Evolutionary conservation across 2,113 vertebrate genomes (phyloP).

Genomic region (Andinoacara biseriatus): DNA sequence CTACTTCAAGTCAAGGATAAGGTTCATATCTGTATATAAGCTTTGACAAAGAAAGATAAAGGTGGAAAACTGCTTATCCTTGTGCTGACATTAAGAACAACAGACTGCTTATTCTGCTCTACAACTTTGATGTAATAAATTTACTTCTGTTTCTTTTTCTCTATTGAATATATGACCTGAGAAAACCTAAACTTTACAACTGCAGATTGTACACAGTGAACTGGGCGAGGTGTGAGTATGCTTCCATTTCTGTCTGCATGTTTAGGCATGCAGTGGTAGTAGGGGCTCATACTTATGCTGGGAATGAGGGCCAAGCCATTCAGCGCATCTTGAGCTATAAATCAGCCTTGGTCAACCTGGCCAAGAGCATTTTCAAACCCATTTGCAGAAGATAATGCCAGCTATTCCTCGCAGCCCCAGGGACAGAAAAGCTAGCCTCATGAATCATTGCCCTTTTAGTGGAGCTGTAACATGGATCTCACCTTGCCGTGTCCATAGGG

Average conservation of each 20-base stretch:
- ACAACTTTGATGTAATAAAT: constrained; percentile 55
- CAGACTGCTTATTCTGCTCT: constrained; percentile 37
- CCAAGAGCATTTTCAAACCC: constrained; percentile 80
- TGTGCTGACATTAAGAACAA: constrained; percentile 64
- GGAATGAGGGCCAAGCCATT: constrained; percentile 54
- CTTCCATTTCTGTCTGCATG: constrained; percentile 18
- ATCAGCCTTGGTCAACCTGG: constrained; percentile 79
- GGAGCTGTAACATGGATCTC: constrained; percentile 62
- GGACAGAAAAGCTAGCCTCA: constrained; percentile 68
- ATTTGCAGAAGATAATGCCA: constrained; percentile 83
- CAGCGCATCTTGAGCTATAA: constrained; percentile 73
- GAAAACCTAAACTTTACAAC: constrained; percentile 36
- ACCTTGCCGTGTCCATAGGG: constrained; percentile 66
- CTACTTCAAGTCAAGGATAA: constrained; percentile 67
- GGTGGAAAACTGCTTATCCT: constrained; percentile 61
- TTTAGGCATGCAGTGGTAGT: not conserved
- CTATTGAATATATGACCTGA: constrained; percentile 20
- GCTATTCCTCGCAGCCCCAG: constrained; percentile 73
- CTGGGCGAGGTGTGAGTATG: not conserved
- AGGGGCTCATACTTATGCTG: constrained; percentile 45
- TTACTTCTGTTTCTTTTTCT: constrained; percentile 4
- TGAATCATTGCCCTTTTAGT: constrained; percentile 80
- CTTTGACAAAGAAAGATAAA: constrained; percentile 72
- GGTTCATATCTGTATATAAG: constrained; percentile 66
- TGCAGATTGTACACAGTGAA: constrained; percentile 31